Conservation (phyloP, 2,888 invertebrate species). For the Barypeithes pellucidus region DNA sequence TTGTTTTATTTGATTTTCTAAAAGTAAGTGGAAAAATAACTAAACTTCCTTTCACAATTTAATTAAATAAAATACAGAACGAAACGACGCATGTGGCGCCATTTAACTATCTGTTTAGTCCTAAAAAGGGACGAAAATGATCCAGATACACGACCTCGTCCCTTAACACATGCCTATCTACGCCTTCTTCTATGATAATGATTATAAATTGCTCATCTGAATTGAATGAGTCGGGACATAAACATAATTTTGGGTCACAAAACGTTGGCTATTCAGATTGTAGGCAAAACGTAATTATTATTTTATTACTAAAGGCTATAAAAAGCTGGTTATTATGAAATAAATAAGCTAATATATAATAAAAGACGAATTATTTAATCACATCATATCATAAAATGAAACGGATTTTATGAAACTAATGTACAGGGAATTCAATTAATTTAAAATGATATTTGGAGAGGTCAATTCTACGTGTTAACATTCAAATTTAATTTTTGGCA, state of each 20-base stretch:
- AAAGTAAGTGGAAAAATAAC: conserved; percentile 3
- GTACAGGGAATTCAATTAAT: no score
- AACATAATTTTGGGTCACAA: conserved; percentile 1
- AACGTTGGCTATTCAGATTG: not conserved
- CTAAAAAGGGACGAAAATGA: conserved; percentile 32
- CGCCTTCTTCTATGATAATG: conserved; percentile 15
- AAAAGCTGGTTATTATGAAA: no score
- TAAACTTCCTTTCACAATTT: not conserved
- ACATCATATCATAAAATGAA: no score
- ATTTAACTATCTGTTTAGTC: conserved; percentile 33
- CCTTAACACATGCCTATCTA: conserved; percentile 19
- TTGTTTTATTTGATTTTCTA: not conserved
- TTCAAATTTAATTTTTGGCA: no score
- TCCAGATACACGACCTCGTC: conserved; percentile 26
- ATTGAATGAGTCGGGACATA: conserved; percentile 4
- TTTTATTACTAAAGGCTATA: not conserved
- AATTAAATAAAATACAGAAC: conserved; percentile 9
- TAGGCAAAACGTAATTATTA: not conserved
- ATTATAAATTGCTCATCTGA: conserved; percentile 21
- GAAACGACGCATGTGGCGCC: conserved; percentile 11
- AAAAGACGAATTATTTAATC: no score
- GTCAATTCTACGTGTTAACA: no score
- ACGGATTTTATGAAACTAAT: no score
- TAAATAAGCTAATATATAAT: no score
- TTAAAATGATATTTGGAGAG: no score